Evolutionary conservation across 1,140 invertebrate species (phyloP), one percentile per base, ranked within the genome.

Genomic region (Antheraea mylitta): DNA sequence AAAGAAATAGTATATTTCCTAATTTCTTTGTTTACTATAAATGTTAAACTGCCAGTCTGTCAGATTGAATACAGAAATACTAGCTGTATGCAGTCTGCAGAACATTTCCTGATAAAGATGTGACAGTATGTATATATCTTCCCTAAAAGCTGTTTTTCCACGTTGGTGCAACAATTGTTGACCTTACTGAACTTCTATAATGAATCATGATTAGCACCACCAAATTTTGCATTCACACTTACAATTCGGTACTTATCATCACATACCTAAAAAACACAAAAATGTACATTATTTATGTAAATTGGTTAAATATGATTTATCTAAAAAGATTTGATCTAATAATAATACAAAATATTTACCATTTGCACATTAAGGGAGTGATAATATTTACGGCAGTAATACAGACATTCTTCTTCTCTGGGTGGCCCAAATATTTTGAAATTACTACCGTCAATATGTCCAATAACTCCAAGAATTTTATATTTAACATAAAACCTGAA

Each of bases 331-430:
- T 61, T 65, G 38, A 37, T 8, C 7, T 48, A 42, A 42, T n/a
- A n/a, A n/a, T n/a, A n/a, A n/a, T n/a, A n/a, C n/a, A n/a, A n/a
- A n/a, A n/a, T 66, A 65, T 61, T 66, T 60, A 80, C 78, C 73
- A 80, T 80, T 75, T 80, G 75, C 11, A 80, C 73, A 77, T 80
- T 75, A 4, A 77, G 10, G 10, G 78, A 80, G 69, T 79, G 72
- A 42, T 71, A 77, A 61, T 74, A 71, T 58, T 80, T 77, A 18
- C 75, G 19, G 30, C 75, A 73, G 36, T 69, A 79, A 36, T 67
- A 79, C 16, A 68, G 30, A 68, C 77, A 71, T 66, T 77, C 75
- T 9, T 62, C 58, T 10, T 67, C 59, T 58, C n/a, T 77, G 16
- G 13, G 19, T 19, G 70, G 78, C 53, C 4, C 16, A 68, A 74